These are phyloP conservation scores for Archivesica marissinica DNA, from an alignment of 1,140 invertebrate genomes.

Conservation along the genomic window DNA sequence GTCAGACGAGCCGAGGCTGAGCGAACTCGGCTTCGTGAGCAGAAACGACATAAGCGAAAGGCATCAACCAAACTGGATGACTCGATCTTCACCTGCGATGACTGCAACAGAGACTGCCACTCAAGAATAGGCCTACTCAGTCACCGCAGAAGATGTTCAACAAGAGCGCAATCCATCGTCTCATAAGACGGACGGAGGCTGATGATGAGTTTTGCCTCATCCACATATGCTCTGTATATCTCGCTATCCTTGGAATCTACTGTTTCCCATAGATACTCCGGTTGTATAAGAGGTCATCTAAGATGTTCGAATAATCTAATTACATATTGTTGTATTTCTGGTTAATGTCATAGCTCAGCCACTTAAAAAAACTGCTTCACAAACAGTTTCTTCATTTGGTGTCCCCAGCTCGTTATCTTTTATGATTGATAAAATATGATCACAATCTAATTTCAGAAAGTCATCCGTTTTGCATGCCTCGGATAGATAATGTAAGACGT, in stretches of 20 bases:
- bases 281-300: constrained; percentile 62
- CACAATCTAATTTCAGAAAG: constrained; percentile 66
- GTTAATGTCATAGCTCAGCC: constrained; percentile 68
- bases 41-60: too few relatives aligned
- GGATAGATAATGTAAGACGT: constrained; percentile 66
- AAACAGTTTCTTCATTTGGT: constrained; percentile 69
- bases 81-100: too few relatives aligned
- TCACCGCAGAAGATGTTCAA: too few relatives aligned
- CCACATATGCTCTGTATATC: constrained; percentile 15
- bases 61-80: too few relatives aligned
- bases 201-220: constrained; percentile 36
- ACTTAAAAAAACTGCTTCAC: constrained; percentile 65
- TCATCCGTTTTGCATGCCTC: constrained; percentile 64
- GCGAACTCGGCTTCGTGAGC: too few relatives aligned
- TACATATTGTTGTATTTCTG: constrained; percentile 58
- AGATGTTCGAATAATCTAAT: constrained; percentile 64
- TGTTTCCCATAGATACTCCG: constrained; percentile 42
- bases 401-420: constrained; percentile 67
- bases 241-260: neutral
- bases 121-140: too few relatives aligned
- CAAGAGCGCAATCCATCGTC: too few relatives aligned
- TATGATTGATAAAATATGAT: constrained; percentile 64
- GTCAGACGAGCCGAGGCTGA: too few relatives aligned
- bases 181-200: too few relatives aligned
- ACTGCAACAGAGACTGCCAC: too few relatives aligned